A percentile compares a stretch with the other conserved stretches of the same genome.
phyloP scores from a whole-genome alignment of 1,140 invertebrate species.

The Drosophila grimshawi region DNA sequence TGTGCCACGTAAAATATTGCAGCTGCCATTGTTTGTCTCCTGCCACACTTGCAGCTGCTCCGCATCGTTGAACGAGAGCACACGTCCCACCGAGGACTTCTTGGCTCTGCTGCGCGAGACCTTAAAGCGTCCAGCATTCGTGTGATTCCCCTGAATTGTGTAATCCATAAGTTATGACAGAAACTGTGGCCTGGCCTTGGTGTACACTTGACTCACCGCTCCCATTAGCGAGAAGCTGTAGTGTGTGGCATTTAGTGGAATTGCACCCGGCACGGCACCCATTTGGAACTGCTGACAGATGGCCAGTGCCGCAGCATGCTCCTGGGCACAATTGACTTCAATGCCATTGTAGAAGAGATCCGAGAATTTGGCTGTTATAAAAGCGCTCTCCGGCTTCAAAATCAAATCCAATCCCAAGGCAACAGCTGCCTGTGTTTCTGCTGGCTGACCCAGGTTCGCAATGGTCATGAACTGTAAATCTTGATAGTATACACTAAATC shows the following conservation, averaged over 20 bases:
- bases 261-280: conserved; percentile 85
- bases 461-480: conserved; percentile 84
- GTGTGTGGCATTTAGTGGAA: conserved; percentile 86
- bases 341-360: conserved; percentile 89
- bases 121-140: conserved; percentile 79
- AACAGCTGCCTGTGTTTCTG: conserved; percentile 71
- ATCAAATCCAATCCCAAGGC: conserved; percentile 85
- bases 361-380: conserved; percentile 87
- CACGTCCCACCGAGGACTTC: conserved; percentile 87
- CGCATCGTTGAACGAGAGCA: conserved; percentile 87
- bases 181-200: neutral
- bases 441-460: conserved; percentile 86
- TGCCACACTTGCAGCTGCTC: conserved; percentile 86
- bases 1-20: conserved; percentile 89
- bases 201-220: conserved; percentile 31
- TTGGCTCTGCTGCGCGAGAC: conserved; percentile 89
- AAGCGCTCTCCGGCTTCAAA: conserved; percentile 86
- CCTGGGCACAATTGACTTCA: conserved; percentile 88
- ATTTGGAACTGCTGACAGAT: conserved; percentile 88
- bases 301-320: conserved; percentile 88
- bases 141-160: conserved; percentile 31
- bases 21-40: conserved; percentile 85
- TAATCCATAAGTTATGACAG: no score
- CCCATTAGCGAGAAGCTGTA: conserved; percentile 89
- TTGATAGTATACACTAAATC: neutral